These are phyloP conservation scores for Camponotus pennsylvanicus DNA, from an alignment of 1,140 invertebrate species.

Conservation along the genomic window DNA sequence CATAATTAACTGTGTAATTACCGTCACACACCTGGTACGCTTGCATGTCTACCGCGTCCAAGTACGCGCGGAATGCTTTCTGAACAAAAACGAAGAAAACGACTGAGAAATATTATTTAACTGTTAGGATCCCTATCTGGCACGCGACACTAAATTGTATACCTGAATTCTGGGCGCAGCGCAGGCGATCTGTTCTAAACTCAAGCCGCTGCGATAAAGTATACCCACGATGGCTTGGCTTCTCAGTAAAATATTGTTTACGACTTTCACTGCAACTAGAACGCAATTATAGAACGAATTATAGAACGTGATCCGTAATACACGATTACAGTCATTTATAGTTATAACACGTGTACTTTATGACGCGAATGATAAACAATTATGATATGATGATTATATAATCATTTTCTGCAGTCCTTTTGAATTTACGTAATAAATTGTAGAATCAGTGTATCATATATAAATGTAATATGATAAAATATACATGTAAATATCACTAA, in stretches of 20 bases:
- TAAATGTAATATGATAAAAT: not conserved
- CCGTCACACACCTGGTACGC: constrained; percentile 64
- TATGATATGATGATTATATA: not conserved
- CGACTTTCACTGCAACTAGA: constrained; percentile 84
- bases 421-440: constrained; percentile 34
- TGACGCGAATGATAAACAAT: not conserved
- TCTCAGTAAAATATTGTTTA: constrained; percentile 83
- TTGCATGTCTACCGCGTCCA: constrained; percentile 74
- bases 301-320: constrained; percentile 2
- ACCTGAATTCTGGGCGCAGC: constrained; percentile 81
- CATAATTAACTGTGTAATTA: constrained; percentile 64
- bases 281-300: constrained; percentile 31
- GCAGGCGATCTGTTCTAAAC: constrained; percentile 82
- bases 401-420: constrained; percentile 10
- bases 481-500: constrained; percentile 13
- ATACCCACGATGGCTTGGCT: constrained; percentile 83
- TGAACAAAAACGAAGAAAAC: constrained; percentile 45
- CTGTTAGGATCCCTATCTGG: constrained; percentile 13
- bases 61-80: constrained; percentile 79
- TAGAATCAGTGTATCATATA: not conserved
- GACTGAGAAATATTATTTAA: constrained; percentile 27
- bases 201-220: constrained; percentile 82
- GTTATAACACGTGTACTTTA: not conserved
- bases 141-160: constrained; percentile 65
- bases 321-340: not conserved